Conservation (phyloP, 2,113 vertebrate genomes). For the Strix uralensis region DNA sequence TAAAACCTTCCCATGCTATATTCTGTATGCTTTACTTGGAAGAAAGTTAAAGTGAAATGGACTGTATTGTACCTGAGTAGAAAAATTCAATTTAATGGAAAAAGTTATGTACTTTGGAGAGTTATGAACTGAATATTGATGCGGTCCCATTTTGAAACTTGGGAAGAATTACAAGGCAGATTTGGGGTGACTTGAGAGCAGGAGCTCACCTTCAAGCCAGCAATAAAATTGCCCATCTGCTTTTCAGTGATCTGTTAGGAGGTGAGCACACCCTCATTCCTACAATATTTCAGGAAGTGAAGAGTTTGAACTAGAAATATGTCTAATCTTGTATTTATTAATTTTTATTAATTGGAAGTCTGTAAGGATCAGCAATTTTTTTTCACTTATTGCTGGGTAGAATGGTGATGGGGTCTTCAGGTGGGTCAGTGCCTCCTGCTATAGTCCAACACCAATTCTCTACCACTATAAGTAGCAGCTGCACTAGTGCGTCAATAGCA, state of each 20-base stretch:
- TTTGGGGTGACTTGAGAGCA: neutral
- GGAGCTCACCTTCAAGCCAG: neutral
- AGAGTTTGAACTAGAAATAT: neutral
- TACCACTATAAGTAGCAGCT: fast-evolving
- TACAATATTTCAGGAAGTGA: neutral
- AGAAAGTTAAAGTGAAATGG: neutral
- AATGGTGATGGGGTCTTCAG: neutral
- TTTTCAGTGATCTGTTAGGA: neutral
- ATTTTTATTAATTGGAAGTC: neutral
- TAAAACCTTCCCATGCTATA: neutral
- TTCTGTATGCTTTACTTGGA: neutral
- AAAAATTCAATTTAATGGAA: slow-evolving; percentile 5
- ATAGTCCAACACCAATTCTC: neutral
- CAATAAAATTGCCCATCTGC: neutral
- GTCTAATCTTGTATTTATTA: neutral
- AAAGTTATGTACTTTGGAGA: neutral
- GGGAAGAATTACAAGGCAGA: neutral
- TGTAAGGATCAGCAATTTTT: neutral
- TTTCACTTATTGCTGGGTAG: neutral
- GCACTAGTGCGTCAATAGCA: neutral
- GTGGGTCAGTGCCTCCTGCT: neutral
- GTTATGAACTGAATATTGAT: neutral
- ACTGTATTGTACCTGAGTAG: neutral
- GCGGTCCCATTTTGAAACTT: neutral
- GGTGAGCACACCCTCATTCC: neutral